A percentile compares a stretch with the other conserved stretches of the same genome.
These are phyloP conservation scores for Lethenteron reissneri DNA, from an alignment of 2,113 vertebrate genomes.

Conservation along the genomic window DNA sequence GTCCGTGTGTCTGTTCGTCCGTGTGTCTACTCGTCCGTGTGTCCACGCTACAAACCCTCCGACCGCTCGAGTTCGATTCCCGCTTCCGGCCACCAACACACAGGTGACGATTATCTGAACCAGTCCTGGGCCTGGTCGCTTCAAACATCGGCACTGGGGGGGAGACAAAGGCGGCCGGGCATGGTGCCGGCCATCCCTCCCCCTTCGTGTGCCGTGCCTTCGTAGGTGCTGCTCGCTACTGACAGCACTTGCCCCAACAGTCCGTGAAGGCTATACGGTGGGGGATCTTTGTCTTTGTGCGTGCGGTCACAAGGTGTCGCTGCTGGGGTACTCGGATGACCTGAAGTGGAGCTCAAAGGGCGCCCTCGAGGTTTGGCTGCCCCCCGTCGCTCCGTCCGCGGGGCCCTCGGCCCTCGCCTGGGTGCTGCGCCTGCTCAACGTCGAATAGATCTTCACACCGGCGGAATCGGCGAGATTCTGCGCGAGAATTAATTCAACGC, in stretches of 20 bases:
- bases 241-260: accelerated
- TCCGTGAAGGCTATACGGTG: not conserved
- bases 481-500: too few species aligned
- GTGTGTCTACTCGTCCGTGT: too few species aligned
- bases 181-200: accelerated
- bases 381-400: conserved; percentile 16
- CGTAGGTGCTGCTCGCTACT: not conserved
- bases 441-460: too few species aligned
- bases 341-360: conserved; percentile 31
- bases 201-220: accelerated
- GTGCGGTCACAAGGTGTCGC: conserved; percentile 27
- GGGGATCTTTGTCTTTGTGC: conserved; percentile 6
- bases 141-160: accelerated
- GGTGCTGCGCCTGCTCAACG: conserved; percentile 27
- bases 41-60: too few species aligned
- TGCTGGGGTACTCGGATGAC: conserved; percentile 28
- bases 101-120: too few species aligned
- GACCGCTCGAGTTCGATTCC: too few species aligned
- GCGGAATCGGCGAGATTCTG: too few species aligned
- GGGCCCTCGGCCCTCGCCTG: conserved; percentile 25
- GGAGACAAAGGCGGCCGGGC: not conserved
- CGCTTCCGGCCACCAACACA: too few species aligned
- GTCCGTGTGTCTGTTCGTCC: too few species aligned
- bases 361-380: conserved; percentile 36
- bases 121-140: too few species aligned